Percentiles rank a stretch among this genome's conserved stretches.
Conservation (phyloP, 2,113 vertebrate species). For the Cricetomys ansorgei region DNA sequence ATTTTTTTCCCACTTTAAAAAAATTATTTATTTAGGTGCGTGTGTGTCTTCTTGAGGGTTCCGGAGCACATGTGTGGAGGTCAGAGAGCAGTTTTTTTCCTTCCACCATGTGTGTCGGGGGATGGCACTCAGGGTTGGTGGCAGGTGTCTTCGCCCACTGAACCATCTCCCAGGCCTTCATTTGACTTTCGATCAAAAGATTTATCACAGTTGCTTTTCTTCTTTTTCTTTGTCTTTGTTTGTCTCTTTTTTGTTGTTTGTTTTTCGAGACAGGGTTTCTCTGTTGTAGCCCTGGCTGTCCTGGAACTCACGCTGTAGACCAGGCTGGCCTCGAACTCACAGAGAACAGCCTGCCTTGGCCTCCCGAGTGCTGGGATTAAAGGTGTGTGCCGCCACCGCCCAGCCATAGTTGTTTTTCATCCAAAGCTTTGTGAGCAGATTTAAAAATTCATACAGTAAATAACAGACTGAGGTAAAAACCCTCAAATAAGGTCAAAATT, state of each 20-base stretch:
- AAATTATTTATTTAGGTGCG: not conserved
- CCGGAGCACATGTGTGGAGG: not conserved
- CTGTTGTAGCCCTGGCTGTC: no score
- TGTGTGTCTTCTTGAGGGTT: no score
- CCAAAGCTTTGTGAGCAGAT: not conserved
- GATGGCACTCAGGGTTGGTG: not conserved
- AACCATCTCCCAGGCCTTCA: not conserved
- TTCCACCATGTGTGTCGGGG: not conserved
- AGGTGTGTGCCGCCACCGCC: no score
- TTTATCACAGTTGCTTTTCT: no score
- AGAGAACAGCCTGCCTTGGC: no score
- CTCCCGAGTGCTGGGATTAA: no score
- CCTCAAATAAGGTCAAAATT: conserved; percentile 52
- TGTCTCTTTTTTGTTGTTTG: conserved; percentile 28
- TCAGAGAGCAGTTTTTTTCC: not conserved
- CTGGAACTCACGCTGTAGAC: no score
- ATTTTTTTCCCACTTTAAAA: not conserved
- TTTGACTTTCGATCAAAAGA: conserved; percentile 45
- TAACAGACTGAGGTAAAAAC: not conserved
- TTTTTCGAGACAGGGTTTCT: no score
- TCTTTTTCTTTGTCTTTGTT: no score
- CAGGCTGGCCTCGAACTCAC: no score
- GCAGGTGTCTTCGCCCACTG: not conserved
- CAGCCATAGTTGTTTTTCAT: conserved; percentile 38
- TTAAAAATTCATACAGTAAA: conserved; percentile 10